Percentiles rank a stretch among this genome's conserved stretches.
phyloP scores from a whole-genome alignment of 1,140 invertebrate species.

The Hydropsyche tenuis region DNA sequence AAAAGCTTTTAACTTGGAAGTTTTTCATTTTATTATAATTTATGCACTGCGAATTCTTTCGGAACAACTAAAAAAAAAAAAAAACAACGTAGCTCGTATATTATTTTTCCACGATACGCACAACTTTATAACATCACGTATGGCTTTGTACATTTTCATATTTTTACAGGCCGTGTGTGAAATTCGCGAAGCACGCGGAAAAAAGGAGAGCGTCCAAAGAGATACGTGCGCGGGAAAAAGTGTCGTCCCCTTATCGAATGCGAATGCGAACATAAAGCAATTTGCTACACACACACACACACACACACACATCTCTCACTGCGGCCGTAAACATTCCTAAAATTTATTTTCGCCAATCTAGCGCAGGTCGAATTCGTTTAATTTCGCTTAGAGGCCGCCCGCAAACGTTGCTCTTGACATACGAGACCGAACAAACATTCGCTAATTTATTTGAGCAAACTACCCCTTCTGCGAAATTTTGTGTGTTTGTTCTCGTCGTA shows the following conservation, averaged over 20 bases:
- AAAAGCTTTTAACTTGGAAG: background rate
- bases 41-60: no score
- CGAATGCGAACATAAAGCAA: background rate
- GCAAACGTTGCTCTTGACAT: no score
- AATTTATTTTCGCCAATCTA: background rate
- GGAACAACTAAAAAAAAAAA: no score
- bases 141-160: background rate
- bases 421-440: no score
- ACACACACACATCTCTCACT: no score
- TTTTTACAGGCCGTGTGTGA: background rate
- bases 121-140: background rate
- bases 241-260: background rate
- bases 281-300: no score
- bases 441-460: no score
- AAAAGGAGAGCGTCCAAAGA: background rate
- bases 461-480: no score
- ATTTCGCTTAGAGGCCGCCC: no score
- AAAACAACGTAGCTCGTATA: no score
- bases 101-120: background rate
- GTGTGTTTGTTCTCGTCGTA: no score
- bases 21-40: no score
- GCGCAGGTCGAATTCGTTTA: background rate
- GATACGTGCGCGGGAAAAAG: background rate
- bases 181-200: background rate
- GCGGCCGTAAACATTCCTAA: background rate